These are phyloP conservation scores for Matsumurasca onukii DNA, from an alignment of 1,140 invertebrate species.

Conservation along the genomic window DNA sequence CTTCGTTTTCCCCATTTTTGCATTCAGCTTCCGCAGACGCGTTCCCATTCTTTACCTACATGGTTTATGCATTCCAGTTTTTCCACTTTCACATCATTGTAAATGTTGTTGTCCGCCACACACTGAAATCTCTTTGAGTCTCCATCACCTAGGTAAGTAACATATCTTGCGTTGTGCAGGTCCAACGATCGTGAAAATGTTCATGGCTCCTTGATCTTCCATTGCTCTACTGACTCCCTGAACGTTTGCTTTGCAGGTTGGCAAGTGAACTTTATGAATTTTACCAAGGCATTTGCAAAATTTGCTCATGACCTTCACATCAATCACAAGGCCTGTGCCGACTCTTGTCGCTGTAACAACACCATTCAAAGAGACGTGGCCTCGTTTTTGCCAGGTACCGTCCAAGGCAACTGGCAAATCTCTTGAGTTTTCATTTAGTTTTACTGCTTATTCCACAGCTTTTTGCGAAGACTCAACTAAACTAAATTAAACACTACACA, in stretches of 20 bases:
- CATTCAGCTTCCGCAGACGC: slow-evolving; percentile 32
- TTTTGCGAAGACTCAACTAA: no score
- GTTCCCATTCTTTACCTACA: slow-evolving; percentile 43
- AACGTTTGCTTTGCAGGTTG: neutral
- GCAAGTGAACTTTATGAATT: neutral
- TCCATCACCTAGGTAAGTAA: slow-evolving; percentile 21
- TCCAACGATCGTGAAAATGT: slow-evolving; percentile 15
- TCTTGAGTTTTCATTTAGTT: slow-evolving; percentile 14
- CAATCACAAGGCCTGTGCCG: neutral
- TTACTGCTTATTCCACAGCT: slow-evolving; percentile 25
- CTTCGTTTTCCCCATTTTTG: neutral
- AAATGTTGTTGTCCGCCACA: slow-evolving; percentile 8
- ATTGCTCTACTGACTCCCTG: slow-evolving; percentile 27
- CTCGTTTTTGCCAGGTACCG: slow-evolving; percentile 23
- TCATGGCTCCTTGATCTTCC: slow-evolving; percentile 8
- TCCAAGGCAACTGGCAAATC: slow-evolving; percentile 27
- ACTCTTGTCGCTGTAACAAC: neutral
- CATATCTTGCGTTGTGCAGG: neutral
- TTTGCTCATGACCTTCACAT: neutral
- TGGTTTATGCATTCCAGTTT: slow-evolving; percentile 41
- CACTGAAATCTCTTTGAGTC: neutral
- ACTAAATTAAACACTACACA: no score
- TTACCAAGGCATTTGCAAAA: slow-evolving; percentile 17
- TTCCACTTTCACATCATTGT: slow-evolving; percentile 34
- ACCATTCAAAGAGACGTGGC: slow-evolving; percentile 16